Base-by-base conservation (phyloP, 2,888 invertebrate species). In the Monochamus alternatus region DNA sequence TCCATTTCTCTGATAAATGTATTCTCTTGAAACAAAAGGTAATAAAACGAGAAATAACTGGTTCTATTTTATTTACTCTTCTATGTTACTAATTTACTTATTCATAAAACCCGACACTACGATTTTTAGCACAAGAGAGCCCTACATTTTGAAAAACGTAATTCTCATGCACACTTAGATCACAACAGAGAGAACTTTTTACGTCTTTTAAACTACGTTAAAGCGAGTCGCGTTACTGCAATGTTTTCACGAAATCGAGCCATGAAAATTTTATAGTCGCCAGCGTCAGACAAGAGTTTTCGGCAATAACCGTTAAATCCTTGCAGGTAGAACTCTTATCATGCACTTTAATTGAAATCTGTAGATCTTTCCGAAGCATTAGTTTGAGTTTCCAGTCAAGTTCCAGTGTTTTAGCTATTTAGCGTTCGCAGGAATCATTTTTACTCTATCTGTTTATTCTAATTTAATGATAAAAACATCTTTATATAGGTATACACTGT, bases 301-400 rank as follows among this genome's bases (percentile, higher is more conserved):
- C 77, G 81, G 82, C 79, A 84, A 84, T 85, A 85, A 84, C 83
- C 85, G 85, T 85, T 84, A 85, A 84, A 84, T 83, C 83, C 81
- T 81, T 78, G 81, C 84, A 85, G 85, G 84, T 84, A 85, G 77
- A 74, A 79, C 82, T 81, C 84, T 84, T 83, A 84, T 84, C 82
- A 82, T 78, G 83, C 75, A 83, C 78, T 84, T 84, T 85, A 85
- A 85, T 85, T 85, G 85, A 84, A 84, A 85, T 85, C 84, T 83
- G 82, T 76, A 81, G 82, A 84, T 84, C 82, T 84, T 85, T 85
- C 85, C 85, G 80, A 81, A 81, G 84, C 84, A 85, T 84, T 85
- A 80, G 80, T 71, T 80, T 80, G 77, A 81, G 75, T 82, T 71
- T 77, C 77, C 78, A 73, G 78, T 82, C 81, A 78, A 79, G 82